phyloP scores from a whole-genome alignment of 2,113 vertebrate species.

The Conger conger region DNA sequence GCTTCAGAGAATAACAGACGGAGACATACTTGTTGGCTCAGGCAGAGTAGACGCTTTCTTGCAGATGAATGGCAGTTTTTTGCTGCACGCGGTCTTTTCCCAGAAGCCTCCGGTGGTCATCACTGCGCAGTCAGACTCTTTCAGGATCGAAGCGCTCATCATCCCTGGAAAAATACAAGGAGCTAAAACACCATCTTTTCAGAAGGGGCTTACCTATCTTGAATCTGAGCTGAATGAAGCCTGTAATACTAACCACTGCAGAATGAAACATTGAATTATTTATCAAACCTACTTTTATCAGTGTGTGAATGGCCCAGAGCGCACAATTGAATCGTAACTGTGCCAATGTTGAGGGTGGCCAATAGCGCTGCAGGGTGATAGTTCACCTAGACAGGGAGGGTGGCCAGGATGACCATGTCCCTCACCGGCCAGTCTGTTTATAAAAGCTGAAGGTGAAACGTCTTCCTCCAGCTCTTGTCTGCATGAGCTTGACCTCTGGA shows the following conservation, averaged over 20 bases:
- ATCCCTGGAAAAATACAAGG: slow-evolving; percentile 60
- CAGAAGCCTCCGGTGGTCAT: slow-evolving; percentile 73
- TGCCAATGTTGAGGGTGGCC: too few relatives aligned
- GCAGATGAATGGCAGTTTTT: slow-evolving; percentile 83
- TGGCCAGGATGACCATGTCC: too few relatives aligned
- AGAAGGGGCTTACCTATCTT: background rate
- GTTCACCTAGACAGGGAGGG: too few relatives aligned
- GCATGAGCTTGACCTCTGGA: too few relatives aligned
- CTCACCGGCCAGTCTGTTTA: too few relatives aligned
- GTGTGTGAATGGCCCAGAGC: too few relatives aligned
- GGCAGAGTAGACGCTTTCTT: slow-evolving; percentile 66
- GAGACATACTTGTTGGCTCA: slow-evolving; percentile 61
- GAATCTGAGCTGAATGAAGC: background rate
- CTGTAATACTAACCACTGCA: background rate
- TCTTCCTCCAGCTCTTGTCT: too few relatives aligned
- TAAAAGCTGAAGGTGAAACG: too few relatives aligned
- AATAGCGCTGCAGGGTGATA: too few relatives aligned
- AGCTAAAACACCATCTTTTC: background rate
- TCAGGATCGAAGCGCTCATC: slow-evolving; percentile 52
- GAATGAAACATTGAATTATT: background rate
- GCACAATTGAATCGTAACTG: too few relatives aligned
- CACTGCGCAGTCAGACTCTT: slow-evolving; percentile 76
- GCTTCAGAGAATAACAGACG: background rate
- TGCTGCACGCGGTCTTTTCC: slow-evolving; percentile 71
- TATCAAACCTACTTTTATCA: background rate